phyloP scores from a whole-genome alignment of 2,888 invertebrate species.

The Melikaiella ostensackeni region DNA sequence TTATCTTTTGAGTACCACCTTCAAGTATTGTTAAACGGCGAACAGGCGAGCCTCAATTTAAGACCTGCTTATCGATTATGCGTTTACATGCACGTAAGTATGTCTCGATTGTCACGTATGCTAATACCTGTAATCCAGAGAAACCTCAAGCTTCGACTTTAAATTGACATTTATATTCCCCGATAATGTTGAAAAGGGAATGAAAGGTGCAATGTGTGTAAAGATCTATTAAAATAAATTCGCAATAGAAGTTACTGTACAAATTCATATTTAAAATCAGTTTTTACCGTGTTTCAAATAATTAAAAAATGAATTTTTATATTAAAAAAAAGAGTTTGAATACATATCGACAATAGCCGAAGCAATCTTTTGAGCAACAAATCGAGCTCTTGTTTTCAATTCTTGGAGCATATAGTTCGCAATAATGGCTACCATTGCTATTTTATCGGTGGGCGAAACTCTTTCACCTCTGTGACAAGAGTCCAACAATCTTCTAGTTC shows the following conservation, averaged over 20 bases:
- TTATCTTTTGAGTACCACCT: constrained; percentile 25
- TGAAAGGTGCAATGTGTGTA: not conserved
- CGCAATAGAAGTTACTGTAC: not conserved
- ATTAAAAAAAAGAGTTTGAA: no score
- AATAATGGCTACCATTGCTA: no score
- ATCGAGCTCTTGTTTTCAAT: no score
- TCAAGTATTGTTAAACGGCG: constrained; percentile 24
- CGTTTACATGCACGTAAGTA: constrained; percentile 26
- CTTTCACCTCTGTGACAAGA: no score
- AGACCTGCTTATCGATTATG: constrained; percentile 36
- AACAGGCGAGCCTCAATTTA: constrained; percentile 22
- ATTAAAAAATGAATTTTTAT: no score
- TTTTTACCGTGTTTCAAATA: not conserved
- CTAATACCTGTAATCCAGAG: constrained; percentile 32
- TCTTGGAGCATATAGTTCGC: no score
- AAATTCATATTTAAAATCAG: not conserved
- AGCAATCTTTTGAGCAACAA: no score
- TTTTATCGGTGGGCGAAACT: no score
- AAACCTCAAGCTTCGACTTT: constrained; percentile 29
- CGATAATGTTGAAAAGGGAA: constrained; percentile 6
- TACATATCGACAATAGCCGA: no score
- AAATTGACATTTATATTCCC: constrained; percentile 31
- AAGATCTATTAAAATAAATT: not conserved
- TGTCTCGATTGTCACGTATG: constrained; percentile 29
- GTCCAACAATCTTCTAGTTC: not conserved